These are phyloP conservation scores for Athetis lepigone DNA, from an alignment of 2,888 invertebrate species.

Conservation along the genomic window DNA sequence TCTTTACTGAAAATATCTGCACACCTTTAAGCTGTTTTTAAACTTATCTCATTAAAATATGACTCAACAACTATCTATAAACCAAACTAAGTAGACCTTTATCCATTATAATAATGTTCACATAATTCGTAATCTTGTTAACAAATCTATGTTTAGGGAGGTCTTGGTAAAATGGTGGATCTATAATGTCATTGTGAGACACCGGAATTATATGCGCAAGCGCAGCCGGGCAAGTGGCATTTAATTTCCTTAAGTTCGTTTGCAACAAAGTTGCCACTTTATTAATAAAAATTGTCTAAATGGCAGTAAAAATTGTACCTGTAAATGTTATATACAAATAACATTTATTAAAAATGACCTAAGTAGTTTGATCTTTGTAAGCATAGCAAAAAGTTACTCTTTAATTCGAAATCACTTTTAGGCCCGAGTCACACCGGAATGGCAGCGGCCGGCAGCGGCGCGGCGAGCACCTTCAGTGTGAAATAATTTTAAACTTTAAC, in stretches of 20 bases:
- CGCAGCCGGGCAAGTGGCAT: constrained; percentile 55
- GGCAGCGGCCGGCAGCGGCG: too few species aligned
- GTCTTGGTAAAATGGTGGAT: constrained; percentile 41
- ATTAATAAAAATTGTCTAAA: background rate
- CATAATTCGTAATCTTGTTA: constrained; percentile 12
- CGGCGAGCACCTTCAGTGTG: too few species aligned
- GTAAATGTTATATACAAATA: too few species aligned
- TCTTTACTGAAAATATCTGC: constrained; percentile 27
- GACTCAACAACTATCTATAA: constrained; percentile 37
- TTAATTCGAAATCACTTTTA: too few species aligned
- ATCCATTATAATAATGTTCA: constrained; percentile 17
- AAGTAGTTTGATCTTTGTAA: too few species aligned
- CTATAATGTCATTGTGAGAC: constrained; percentile 51
- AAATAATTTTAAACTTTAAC: too few species aligned
- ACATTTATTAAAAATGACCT: too few species aligned
- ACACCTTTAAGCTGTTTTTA: constrained; percentile 36
- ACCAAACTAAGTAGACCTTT: constrained; percentile 32
- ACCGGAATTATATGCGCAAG: constrained; percentile 43
- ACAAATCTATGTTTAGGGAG: constrained; percentile 29
- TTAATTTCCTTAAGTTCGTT: constrained; percentile 22
- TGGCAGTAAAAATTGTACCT: background rate
- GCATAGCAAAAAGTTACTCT: too few species aligned
- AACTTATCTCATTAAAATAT: constrained; percentile 47
- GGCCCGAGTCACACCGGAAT: too few species aligned
- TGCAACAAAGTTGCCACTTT: constrained; percentile 5